phyloP scores from a whole-genome alignment of 2,113 vertebrate species.

The Caranx melampygus region DNA sequence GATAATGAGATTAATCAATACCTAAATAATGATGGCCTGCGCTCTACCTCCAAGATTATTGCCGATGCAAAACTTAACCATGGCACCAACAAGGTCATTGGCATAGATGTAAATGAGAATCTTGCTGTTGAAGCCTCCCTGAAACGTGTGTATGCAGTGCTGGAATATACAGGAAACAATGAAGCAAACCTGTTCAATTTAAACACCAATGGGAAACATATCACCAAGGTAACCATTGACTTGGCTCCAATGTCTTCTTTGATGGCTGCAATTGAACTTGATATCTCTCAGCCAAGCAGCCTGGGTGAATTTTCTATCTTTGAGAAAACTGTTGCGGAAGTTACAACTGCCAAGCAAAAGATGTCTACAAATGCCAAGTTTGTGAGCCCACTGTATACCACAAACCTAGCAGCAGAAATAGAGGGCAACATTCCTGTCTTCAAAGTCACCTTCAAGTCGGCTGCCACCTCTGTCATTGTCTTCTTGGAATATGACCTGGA shows the following conservation, averaged over 20 bases:
- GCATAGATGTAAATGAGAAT: constrained; percentile 85
- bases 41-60: constrained; percentile 84
- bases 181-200: constrained; percentile 63
- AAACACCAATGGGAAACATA: constrained; percentile 83
- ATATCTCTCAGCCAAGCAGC: constrained; percentile 83
- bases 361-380: constrained; percentile 81
- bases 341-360: constrained; percentile 84
- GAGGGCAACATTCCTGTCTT: constrained; percentile 80
- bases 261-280: constrained; percentile 83
- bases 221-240: constrained; percentile 84
- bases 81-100: constrained; percentile 77
- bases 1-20: constrained; percentile 85
- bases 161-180: constrained; percentile 86
- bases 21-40: constrained; percentile 85
- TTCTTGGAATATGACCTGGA: constrained; percentile 89
- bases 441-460: constrained; percentile 84
- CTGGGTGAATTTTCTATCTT: constrained; percentile 80
- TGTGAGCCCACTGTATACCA: constrained; percentile 88
- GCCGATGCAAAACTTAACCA: constrained; percentile 78
- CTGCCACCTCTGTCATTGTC: constrained; percentile 86
- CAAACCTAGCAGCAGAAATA: constrained; percentile 80
- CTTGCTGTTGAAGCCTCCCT: constrained; percentile 86
- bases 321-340: constrained; percentile 79
- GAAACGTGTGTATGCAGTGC: constrained; percentile 82
- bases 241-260: constrained; percentile 79